Evolutionary conservation across 2,113 vertebrate species (phyloP).

Genomic region (Martes martes): DNA sequence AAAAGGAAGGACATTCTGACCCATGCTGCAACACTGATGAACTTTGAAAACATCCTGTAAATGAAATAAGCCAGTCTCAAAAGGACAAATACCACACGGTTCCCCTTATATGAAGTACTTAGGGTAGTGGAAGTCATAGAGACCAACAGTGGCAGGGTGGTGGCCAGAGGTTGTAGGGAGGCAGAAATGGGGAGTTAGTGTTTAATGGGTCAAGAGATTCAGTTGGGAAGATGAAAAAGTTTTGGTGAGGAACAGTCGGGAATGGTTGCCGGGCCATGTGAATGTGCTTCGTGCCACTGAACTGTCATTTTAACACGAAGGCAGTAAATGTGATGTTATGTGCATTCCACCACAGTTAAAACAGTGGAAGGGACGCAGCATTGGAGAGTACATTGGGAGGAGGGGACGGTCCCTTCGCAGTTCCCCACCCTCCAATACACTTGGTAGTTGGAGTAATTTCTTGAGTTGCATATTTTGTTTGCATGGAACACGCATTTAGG

Average conservation of each 20-base stretch:
- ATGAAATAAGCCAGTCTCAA: background rate
- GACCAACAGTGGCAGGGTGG: background rate
- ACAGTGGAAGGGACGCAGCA: background rate
- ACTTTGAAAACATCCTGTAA: background rate
- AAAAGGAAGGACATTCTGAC: background rate
- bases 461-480: background rate
- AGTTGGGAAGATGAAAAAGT: background rate
- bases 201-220: background rate
- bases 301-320: background rate
- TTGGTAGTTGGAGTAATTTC: background rate
- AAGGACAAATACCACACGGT: background rate
- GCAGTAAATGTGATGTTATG: background rate
- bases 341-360: background rate
- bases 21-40: background rate
- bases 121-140: background rate
- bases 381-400: background rate
- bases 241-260: background rate
- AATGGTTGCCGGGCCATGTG: background rate
- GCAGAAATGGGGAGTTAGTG: too few species aligned
- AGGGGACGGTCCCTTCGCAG: rapidly evolving
- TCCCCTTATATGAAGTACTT: background rate
- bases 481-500: background rate
- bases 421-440: background rate
- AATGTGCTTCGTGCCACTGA: background rate
- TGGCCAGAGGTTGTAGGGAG: background rate